Evolutionary conservation across 2,113 vertebrate genomes (phyloP).

Genomic region (Chionis minor): DNA sequence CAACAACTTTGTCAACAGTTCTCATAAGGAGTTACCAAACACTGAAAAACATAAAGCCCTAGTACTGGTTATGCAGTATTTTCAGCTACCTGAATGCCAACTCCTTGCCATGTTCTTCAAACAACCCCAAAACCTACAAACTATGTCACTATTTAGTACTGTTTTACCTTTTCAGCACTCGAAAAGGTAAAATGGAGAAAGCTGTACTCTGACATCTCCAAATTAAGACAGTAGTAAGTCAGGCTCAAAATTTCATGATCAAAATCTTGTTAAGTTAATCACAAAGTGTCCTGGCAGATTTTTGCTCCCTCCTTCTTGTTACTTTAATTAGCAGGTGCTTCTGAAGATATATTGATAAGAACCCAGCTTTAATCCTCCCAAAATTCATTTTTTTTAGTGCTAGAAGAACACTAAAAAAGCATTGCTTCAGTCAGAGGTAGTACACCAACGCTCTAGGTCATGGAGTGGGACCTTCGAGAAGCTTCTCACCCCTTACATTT

Average conservation of each 20-base stretch:
- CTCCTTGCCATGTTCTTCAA: neutral
- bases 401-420: neutral
- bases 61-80: neutral
- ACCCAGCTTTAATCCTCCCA: neutral
- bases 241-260: rapidly evolving
- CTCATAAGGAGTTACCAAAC: neutral
- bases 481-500: neutral
- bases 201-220: neutral
- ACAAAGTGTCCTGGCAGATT: neutral
- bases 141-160: no score
- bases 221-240: neutral
- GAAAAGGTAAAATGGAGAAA: neutral
- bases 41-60: neutral
- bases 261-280: neutral
- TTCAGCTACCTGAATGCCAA: neutral
- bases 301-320: neutral
- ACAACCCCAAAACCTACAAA: neutral
- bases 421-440: neutral
- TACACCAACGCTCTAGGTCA: rapidly evolving
- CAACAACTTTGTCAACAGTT: neutral
- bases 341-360: neutral
- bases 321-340: neutral
- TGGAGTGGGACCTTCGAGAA: neutral
- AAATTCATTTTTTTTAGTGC: neutral
- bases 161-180: neutral